Evolutionary conservation across 2,797 vertebrate species (phyloP), one percentile per base, ranked within the genome.

Genomic region (Allobates femoralis): DNA sequence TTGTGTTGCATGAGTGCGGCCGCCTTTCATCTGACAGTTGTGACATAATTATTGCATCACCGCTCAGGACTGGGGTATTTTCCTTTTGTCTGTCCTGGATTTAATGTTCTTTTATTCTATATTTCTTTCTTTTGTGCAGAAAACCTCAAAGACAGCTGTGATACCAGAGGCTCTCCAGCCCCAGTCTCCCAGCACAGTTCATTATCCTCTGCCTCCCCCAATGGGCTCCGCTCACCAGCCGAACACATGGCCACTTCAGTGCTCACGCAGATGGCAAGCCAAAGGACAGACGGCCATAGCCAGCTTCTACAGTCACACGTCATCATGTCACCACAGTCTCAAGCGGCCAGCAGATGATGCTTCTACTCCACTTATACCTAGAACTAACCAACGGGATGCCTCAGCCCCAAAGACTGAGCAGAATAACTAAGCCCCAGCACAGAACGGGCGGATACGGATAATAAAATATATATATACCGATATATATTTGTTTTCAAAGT

Each of bases 241-340:
- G 98, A 99, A 91, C 97, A 97, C 10, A 96, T 98, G 89, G 98
- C 98, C 90, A 99, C 96, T 89, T 99, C 97, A 0, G 98, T 98
- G 92, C 95, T 99, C 91, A 96, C 97, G 1, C 97, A 98, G 89
- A 97, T 98, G 98, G 97, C 97, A 85, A 96, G 93, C 86, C 97
- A 97, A 93, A 94, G 94, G 94, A 94, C 94, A 94, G 95, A 95
- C 90, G 86, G 86, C 86, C 92, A 94, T 91, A 90, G 86, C 89
- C 67, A 96, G 94, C 91, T 96, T 0, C 82, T 92, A 5, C 93
- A 93, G 73, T 89, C 97, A n/a, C 97, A 97, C 90, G 95, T 98
- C 93, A 98, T 98, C 94, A 98, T 98, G 97, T 96, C 97, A 85
- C 95, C 97, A 96, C 98, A 99, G 92, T 97, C 98, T 53, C 97